Evolutionary conservation across 1,140 invertebrate species (phyloP).

Genomic region (Holcopasites calliopsidis): DNA sequence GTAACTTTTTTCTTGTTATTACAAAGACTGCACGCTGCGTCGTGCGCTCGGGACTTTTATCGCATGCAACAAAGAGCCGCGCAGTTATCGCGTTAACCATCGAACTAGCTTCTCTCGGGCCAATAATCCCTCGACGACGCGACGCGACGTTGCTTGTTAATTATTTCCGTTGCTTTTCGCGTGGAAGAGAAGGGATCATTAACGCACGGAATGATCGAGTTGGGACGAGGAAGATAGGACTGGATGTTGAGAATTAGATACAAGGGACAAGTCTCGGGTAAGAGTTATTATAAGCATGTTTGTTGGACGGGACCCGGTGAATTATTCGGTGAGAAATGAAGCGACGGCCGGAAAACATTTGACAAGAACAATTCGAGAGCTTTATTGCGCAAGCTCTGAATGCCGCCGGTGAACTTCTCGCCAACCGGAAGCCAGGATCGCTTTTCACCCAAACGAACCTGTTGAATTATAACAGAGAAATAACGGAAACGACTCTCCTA

Average conservation of each 20-base stretch:
- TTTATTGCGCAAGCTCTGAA: not conserved
- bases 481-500: not conserved
- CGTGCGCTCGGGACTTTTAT: too few relatives aligned
- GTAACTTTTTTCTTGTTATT: not conserved
- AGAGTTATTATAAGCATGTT: not conserved
- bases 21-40: too few relatives aligned
- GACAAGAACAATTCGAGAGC: not conserved
- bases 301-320: not conserved
- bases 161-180: constrained; percentile 24
- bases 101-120: constrained; percentile 17
- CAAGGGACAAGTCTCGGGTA: too few relatives aligned
- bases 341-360: not conserved
- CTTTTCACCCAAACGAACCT: not conserved
- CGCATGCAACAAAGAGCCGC: not conserved
- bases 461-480: not conserved
- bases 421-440: too few relatives aligned
- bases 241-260: not conserved
- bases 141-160: constrained; percentile 23
- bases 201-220: not conserved
- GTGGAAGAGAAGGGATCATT: not conserved
- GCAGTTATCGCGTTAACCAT: constrained; percentile 15
- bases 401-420: not conserved
- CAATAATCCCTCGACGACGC: not conserved
- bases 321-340: constrained; percentile 7
- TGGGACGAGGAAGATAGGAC: not conserved